phyloP scores from a whole-genome alignment of 2,888 invertebrate genomes.

The Hirtodrosophila alboralis region DNA sequence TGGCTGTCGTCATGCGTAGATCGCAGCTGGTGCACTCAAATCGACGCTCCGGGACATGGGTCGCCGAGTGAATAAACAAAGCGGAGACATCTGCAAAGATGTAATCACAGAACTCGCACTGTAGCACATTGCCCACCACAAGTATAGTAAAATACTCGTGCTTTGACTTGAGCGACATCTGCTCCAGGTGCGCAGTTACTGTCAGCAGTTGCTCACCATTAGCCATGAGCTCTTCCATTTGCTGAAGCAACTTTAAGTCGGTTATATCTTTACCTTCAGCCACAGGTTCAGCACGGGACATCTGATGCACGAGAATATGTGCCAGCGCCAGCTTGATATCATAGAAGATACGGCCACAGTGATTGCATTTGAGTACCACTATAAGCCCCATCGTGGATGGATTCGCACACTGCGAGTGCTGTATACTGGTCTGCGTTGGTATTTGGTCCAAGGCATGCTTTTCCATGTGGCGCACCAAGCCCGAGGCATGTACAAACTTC shows the following conservation, averaged over 20 bases:
- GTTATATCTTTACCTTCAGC: background rate
- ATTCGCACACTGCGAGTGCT: conserved; percentile 18
- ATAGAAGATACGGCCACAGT: conserved; percentile 81
- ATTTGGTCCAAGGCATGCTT: conserved; percentile 83
- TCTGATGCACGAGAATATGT: conserved; percentile 74
- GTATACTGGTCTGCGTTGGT: conserved; percentile 54
- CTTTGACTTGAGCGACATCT: conserved; percentile 19
- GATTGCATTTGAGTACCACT: conserved; percentile 78
- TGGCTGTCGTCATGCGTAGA: conserved; percentile 84
- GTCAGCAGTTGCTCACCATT: conserved; percentile 26
- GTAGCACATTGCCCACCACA: conserved; percentile 83
- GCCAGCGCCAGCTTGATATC: conserved; percentile 63
- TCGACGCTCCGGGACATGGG: conserved; percentile 77
- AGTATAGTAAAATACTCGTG: conserved; percentile 52
- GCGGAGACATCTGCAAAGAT: conserved; percentile 85
- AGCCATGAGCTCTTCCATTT: conserved; percentile 15
- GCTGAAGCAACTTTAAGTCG: conserved; percentile 19
- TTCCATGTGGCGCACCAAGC: conserved; percentile 83
- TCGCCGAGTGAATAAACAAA: conserved; percentile 82
- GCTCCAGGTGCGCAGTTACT: conserved; percentile 33
- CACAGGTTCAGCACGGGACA: conserved; percentile 7
- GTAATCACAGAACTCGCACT: conserved; percentile 87
- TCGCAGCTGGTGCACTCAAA: conserved; percentile 84
- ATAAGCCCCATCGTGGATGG: conserved; percentile 60
- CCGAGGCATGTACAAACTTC: conserved; percentile 83